Conservation (phyloP, 2,888 invertebrate genomes). For the Dexiosoma caninum region DNA sequence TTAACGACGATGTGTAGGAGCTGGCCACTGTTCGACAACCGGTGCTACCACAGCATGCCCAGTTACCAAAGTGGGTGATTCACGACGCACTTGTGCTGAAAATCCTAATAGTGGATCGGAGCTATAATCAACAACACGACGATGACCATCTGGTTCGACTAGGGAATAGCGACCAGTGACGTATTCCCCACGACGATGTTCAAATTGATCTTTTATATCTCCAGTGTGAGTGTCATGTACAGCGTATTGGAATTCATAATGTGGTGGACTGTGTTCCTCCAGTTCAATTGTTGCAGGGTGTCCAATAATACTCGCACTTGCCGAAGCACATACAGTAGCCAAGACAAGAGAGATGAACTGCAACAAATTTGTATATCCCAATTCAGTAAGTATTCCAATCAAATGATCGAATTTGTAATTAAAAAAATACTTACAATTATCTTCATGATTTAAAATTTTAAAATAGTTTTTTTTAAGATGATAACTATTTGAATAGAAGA, state of each 20-base stretch:
- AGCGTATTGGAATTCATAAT: constrained; percentile 76
- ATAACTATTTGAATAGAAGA: constrained; percentile 53
- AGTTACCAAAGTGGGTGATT: constrained; percentile 68
- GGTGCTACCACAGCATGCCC: constrained; percentile 62
- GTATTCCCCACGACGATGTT: constrained; percentile 76
- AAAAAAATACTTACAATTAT: constrained; percentile 57
- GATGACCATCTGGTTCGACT: constrained; percentile 76
- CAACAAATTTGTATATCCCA: constrained; percentile 1
- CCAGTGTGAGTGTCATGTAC: constrained; percentile 77
- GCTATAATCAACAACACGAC: constrained; percentile 76
- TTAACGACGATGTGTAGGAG: constrained; percentile 62
- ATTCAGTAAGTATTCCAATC: neutral
- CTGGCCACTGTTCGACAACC: constrained; percentile 65
- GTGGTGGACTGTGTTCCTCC: constrained; percentile 71
- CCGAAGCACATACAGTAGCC: constrained; percentile 55
- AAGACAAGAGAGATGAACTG: constrained; percentile 67
- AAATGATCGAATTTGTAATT: neutral
- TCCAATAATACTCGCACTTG: constrained; percentile 55
- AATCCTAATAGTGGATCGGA: constrained; percentile 76
- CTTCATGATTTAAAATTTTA: constrained; percentile 59
- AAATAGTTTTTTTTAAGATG: constrained; percentile 40
- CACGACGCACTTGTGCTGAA: constrained; percentile 75
- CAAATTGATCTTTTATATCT: constrained; percentile 77
- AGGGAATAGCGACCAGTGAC: constrained; percentile 77
- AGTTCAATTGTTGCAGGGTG: constrained; percentile 54